Conservation (phyloP, 2,888 invertebrate genomes). For the Seladonia tumulorum region DNA sequence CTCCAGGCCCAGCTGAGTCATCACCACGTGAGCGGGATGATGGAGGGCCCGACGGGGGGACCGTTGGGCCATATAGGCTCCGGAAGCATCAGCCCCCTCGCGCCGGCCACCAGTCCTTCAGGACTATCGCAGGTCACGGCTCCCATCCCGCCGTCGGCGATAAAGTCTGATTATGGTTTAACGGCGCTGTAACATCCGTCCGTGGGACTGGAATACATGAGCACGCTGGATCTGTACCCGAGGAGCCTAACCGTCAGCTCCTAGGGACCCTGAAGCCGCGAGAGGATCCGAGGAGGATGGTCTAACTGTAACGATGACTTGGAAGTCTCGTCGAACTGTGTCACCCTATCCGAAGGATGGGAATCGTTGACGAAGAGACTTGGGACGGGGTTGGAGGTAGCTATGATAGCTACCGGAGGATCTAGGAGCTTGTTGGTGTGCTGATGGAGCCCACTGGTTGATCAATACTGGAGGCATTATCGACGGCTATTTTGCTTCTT, state of each 20-base stretch:
- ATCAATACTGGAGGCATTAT: not conserved
- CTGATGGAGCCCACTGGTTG: not conserved
- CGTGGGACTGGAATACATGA: conserved; percentile 1
- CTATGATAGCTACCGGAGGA: not conserved
- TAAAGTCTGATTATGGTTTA: conserved; percentile 95
- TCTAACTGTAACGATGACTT: not conserved
- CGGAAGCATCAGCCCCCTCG: conserved; percentile 82
- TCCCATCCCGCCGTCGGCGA: conserved; percentile 85
- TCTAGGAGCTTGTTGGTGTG: not conserved
- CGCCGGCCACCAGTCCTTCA: conserved; percentile 82
- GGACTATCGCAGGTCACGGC: conserved; percentile 73
- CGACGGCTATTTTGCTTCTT: too few relatives aligned
- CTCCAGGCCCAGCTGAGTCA: conserved; percentile 84
- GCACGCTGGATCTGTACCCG: not conserved
- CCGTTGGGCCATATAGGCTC: conserved; percentile 80
- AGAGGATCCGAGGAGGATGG: not conserved
- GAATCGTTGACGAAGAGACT: not conserved
- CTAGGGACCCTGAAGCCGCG: not conserved
- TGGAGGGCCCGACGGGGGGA: conserved; percentile 80
- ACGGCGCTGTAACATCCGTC: conserved; percentile 88
- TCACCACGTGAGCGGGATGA: conserved; percentile 81
- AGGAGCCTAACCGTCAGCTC: conserved; percentile 1
- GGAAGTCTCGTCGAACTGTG: not conserved
- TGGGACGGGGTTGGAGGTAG: not conserved
- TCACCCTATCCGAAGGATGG: not conserved